Conservation (phyloP, 1,140 invertebrate species). For the Brachionus paranguensis region DNA sequence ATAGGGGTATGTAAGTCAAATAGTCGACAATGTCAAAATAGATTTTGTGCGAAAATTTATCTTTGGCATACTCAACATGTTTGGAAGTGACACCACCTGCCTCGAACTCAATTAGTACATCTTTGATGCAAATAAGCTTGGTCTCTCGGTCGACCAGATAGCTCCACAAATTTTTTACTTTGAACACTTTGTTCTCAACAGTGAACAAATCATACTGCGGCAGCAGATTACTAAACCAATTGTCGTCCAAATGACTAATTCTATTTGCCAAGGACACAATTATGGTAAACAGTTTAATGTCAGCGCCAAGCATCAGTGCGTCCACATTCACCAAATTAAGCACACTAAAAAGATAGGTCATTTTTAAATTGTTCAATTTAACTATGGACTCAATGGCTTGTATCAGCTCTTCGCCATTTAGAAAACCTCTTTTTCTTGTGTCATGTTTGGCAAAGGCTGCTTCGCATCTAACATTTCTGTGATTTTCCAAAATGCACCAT, state of each 20-base stretch:
- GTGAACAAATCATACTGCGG: conserved; percentile 29
- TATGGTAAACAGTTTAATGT: conserved; percentile 19
- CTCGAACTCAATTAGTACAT: conserved; percentile 24
- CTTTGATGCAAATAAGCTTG: conserved; percentile 24
- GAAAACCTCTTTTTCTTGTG: neutral
- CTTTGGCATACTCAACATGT: conserved; percentile 31
- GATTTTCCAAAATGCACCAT: conserved; percentile 36
- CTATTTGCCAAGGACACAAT: conserved; percentile 6
- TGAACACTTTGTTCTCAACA: conserved; percentile 32
- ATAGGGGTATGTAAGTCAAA: conserved; percentile 31
- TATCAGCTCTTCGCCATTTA: conserved; percentile 1
- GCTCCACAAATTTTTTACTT: conserved; percentile 25
- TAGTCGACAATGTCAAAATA: conserved; percentile 33
- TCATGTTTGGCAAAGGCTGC: neutral
- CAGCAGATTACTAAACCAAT: conserved; percentile 21
- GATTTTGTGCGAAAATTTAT: conserved; percentile 16
- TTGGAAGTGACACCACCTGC: conserved; percentile 32
- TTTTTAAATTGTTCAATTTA: conserved; percentile 24
- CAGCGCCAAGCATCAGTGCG: neutral
- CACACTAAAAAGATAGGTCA: conserved; percentile 35
- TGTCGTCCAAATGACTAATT: conserved; percentile 19
- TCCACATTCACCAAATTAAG: conserved; percentile 28
- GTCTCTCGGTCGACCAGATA: neutral
- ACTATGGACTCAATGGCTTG: neutral
- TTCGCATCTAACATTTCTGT: conserved; percentile 15